phyloP scores from a whole-genome alignment of 2,888 invertebrate species.

The Andrena minutula region DNA sequence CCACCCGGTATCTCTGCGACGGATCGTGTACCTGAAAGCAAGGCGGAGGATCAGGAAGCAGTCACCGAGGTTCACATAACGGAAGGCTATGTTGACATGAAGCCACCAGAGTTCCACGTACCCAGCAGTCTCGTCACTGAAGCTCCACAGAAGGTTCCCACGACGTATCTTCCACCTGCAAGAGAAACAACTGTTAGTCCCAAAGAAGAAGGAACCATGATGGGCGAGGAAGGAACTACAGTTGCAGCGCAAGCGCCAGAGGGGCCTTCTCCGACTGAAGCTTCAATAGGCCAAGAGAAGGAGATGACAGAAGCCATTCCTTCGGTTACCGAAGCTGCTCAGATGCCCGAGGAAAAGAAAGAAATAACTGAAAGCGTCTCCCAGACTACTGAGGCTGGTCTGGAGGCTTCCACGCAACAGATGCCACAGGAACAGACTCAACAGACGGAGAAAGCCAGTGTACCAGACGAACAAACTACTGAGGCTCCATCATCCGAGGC shows the following conservation, averaged over 20 bases:
- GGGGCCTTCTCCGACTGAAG: conserved; percentile 31
- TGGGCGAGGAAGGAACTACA: conserved; percentile 32
- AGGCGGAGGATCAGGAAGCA: conserved; percentile 78
- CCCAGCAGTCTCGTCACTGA: conserved; percentile 75
- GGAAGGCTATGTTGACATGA: conserved; percentile 67
- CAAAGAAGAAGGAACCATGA: conserved; percentile 43
- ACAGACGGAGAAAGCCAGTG: conserved; percentile 47
- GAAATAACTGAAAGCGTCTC: conserved; percentile 46
- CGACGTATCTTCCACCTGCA: conserved; percentile 71
- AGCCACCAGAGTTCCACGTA: conserved; percentile 66
- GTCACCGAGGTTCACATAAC: conserved; percentile 71
- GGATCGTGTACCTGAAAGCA: conserved; percentile 76
- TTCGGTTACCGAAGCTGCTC: conserved; percentile 38
- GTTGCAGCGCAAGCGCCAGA: conserved; percentile 28
- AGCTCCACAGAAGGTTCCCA: conserved; percentile 63
- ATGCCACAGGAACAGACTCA: conserved; percentile 35
- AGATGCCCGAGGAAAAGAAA: conserved; percentile 33
- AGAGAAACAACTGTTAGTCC: conserved; percentile 45
- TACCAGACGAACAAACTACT: conserved; percentile 59
- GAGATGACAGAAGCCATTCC: conserved; percentile 45
- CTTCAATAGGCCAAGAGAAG: conserved; percentile 35
- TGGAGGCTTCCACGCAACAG: conserved; percentile 40
- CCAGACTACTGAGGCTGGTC: conserved; percentile 30
- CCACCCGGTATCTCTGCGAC: conserved; percentile 76
- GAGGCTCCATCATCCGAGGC: conserved; percentile 55